phyloP scores from a whole-genome alignment of 2,797 vertebrate genomes.

The Chiroxiphia lanceolata region DNA sequence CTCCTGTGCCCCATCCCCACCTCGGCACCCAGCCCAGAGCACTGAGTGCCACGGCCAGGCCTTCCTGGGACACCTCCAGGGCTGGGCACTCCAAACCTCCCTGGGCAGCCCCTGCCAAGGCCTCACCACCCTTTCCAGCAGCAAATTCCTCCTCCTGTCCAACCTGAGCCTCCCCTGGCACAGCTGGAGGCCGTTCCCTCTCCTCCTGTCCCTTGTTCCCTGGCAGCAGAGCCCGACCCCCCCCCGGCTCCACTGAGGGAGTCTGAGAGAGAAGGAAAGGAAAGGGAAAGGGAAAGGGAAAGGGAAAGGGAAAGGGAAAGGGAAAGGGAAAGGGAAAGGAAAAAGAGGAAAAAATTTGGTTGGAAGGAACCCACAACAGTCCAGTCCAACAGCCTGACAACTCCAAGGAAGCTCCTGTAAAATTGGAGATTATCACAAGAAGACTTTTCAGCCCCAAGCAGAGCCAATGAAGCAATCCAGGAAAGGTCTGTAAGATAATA shows the following conservation, averaged over 20 bases:
- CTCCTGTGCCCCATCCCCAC: background rate
- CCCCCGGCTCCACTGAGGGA: background rate
- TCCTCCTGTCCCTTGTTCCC: accelerated
- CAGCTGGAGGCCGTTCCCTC: background rate
- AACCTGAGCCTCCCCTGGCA: background rate
- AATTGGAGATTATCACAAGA: background rate
- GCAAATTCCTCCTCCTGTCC: background rate
- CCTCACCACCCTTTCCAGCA: background rate
- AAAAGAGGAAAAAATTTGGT: background rate
- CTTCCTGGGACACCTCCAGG: background rate
- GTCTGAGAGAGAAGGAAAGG: background rate
- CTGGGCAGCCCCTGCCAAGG: background rate
- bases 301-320: too few species aligned
- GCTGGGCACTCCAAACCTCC: background rate
- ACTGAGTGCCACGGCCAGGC: accelerated
- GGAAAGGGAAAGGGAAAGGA: too few species aligned
- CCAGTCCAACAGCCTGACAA: background rate
- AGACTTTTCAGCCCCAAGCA: background rate
- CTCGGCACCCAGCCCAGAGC: background rate
- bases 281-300: too few species aligned
- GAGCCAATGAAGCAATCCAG: background rate
- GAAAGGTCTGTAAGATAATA: background rate
- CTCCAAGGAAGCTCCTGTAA: background rate
- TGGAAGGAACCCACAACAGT: background rate
- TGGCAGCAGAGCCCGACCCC: background rate